Evolutionary conservation across 2,888 invertebrate genomes (phyloP), one percentile per base, ranked within the genome.

Genomic region (Diploptera punctata): DNA sequence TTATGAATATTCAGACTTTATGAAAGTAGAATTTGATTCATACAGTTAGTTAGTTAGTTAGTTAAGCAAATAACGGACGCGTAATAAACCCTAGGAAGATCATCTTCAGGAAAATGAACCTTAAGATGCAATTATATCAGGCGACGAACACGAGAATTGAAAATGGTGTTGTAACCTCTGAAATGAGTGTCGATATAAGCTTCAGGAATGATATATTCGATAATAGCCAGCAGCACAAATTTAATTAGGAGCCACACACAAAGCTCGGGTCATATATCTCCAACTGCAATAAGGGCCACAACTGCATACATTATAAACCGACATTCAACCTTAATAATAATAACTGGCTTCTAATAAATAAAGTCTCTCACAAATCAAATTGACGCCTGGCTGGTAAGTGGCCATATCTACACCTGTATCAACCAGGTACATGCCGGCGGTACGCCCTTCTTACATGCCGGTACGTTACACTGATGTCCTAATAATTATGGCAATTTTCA

Each of bases 191-290:
- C 57, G 57, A 57, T 57, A 57, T 29, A 13, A 24, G 13, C 26
- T 16, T 16, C 5, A 54, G 18, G 61, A 49, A 29, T 38, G 61
- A 52, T 61, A 62, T 29, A 61, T 61, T 71, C 29, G 67, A 71
- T 67, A 60, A 16, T 61, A 19, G 72, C 68, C 62, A 13, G 33
- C 29, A 61, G 72, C 72, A 62, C 68, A 68, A 72, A 72, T 72
- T 72, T 72, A 68, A 72, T 72, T 72, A 72, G 57, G 49, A 68
- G 68, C 68, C 68, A 68, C 69, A 54, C 69, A 69, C 69, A 57
- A 16, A 68, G 24, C 54, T 54, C 10, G 16, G 19, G 16, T 67
- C 33, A 16, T 68, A 54, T 57, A 68, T 68, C 68, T 68, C 18
- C 10, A 49, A 31, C 21, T 52, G 49, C 60, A 54, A 57, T 60